Evolutionary conservation across 2,113 vertebrate genomes (phyloP).

Genomic region (Lophochroa leadbeateri): DNA sequence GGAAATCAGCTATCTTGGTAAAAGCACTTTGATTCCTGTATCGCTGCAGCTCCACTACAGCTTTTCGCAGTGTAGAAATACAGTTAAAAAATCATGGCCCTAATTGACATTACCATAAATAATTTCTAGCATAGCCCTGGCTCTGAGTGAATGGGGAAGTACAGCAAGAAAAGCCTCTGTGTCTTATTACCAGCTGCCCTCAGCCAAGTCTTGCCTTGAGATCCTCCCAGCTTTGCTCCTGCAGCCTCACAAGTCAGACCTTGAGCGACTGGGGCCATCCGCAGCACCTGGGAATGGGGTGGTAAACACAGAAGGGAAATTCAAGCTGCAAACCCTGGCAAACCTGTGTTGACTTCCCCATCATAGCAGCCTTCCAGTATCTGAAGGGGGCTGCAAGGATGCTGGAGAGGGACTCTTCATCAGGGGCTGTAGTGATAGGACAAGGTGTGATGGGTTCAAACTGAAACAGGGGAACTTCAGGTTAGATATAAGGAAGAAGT

Average conservation of each 20-base stretch:
- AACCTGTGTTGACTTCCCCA: background rate
- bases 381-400: background rate
- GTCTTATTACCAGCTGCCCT: background rate
- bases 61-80: constrained; percentile 40
- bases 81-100: constrained; percentile 66
- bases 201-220: background rate
- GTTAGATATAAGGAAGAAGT: background rate
- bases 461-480: background rate
- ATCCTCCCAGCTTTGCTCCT: background rate
- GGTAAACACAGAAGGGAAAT: too few relatives aligned
- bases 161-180: constrained; percentile 24
- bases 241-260: background rate
- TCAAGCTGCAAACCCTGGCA: background rate
- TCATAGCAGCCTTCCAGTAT: background rate
- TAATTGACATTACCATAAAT: constrained; percentile 69
- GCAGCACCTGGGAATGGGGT: background rate
- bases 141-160: constrained; percentile 43
- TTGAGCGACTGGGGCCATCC: background rate
- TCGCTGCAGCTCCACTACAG: constrained; percentile 48
- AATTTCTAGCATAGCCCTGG: constrained; percentile 54
- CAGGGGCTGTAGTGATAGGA: background rate
- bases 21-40: constrained; percentile 62
- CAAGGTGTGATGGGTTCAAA: background rate
- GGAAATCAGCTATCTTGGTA: constrained; percentile 66
- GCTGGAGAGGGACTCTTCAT: background rate